Evolutionary conservation across 30 jellyfish, hydroid and myxozoan genomes (phyloP).

Genomic region (Pseudorhiza aurosa): DNA sequence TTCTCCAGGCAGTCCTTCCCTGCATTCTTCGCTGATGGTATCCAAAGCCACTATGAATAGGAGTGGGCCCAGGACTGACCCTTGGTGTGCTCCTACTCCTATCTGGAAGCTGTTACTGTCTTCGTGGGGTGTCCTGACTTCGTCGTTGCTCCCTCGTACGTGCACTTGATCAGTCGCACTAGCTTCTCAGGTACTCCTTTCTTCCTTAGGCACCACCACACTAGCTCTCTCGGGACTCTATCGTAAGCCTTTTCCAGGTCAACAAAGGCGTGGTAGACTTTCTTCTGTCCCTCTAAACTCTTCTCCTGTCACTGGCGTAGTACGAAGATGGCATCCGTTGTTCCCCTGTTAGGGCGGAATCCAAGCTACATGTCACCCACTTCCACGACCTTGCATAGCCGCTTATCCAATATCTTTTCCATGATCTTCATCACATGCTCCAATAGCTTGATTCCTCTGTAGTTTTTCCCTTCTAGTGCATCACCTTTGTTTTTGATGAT

Average conservation of each 20-base stretch:
- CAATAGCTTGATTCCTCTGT: slow-evolving; percentile 46
- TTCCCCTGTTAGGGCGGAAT: neutral
- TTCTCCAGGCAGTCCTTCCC: neutral
- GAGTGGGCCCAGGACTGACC: slow-evolving; percentile 4
- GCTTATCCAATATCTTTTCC: neutral
- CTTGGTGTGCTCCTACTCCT: slow-evolving; percentile 5
- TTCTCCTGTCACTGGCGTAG: slow-evolving; percentile 15
- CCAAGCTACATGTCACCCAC: neutral
- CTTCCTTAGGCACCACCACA: slow-evolving; percentile 28
- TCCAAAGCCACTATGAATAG: neutral
- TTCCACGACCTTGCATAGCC: slow-evolving; percentile 3
- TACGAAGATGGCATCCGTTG: slow-evolving; percentile 7
- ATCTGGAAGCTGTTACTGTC: neutral
- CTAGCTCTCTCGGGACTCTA: slow-evolving; percentile 10
- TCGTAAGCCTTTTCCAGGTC: slow-evolving; percentile 56
- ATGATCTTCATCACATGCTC: slow-evolving; percentile 3
- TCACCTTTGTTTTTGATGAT: slow-evolving; percentile 29
- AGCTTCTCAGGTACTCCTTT: slow-evolving; percentile 24
- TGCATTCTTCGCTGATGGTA: neutral
- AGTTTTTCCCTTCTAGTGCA: slow-evolving; percentile 15
- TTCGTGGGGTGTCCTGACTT: neutral
- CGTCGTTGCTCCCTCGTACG: slow-evolving; percentile 10
- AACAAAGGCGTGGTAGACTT: slow-evolving; percentile 4
- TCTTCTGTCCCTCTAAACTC: neutral
- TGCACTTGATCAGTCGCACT: slow-evolving; percentile 1